Conservation (phyloP, 2,113 vertebrate species). For the Limanda limanda region DNA sequence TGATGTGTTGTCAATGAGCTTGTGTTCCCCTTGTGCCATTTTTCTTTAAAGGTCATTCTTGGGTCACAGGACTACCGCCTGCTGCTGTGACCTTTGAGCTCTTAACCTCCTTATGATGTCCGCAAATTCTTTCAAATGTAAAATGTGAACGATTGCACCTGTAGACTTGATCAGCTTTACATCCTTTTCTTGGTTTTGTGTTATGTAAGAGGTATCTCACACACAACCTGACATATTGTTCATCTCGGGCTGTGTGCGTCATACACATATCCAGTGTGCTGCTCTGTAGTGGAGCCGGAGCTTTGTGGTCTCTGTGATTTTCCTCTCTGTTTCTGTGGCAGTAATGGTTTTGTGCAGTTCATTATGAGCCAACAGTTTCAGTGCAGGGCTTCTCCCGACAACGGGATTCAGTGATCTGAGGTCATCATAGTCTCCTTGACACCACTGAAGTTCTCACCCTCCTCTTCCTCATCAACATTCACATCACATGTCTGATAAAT, state of each 20-base stretch:
- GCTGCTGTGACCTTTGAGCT: constrained; percentile 28
- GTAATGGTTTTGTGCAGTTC: background rate
- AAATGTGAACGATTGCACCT: background rate
- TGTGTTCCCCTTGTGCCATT: background rate
- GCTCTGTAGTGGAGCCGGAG: constrained; percentile 29
- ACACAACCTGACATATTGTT: constrained; percentile 21
- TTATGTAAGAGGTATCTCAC: constrained; percentile 52
- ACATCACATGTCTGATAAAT: constrained; percentile 32
- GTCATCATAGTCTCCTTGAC: constrained; percentile 67
- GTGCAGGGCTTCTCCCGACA: constrained; percentile 6
- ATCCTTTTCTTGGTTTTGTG: constrained; percentile 11
- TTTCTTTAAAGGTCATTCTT: constrained; percentile 32
- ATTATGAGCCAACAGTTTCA: background rate
- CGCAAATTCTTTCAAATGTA: background rate
- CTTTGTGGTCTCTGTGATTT: background rate
- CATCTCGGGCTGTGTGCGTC: constrained; percentile 52
- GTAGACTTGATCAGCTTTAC: background rate
- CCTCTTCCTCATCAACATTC: constrained; percentile 51
- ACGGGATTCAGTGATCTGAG: constrained; percentile 3
- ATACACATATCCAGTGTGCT: constrained; percentile 34
- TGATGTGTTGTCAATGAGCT: background rate
- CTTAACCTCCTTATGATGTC: background rate
- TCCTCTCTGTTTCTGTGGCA: background rate
- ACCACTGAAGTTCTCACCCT: constrained; percentile 5
- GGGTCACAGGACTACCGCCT: constrained; percentile 12